Evolutionary conservation across 2,888 invertebrate genomes (phyloP), one percentile per base, ranked within the genome.

Genomic region (Quadroppia sp.): DNA sequence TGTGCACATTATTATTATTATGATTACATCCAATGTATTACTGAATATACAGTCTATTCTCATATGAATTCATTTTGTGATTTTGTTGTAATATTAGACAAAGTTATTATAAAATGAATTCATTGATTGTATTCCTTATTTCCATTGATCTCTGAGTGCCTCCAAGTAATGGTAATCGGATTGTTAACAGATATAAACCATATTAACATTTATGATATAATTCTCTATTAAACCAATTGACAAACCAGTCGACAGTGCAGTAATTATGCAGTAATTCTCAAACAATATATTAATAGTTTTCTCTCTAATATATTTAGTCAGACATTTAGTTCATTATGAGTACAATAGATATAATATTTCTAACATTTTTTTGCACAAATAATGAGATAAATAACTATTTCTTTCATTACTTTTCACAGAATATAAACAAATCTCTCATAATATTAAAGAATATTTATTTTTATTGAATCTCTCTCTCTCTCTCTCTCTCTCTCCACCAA

Each of bases 81-180:
- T n/a, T n/a, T n/a, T n/a, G n/a, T n/a, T n/a, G n/a, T n/a, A n/a
- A n/a, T n/a, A n/a, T n/a, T n/a, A n/a, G n/a, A n/a, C n/a, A n/a
- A n/a, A n/a, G n/a, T n/a, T n/a, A 53, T 13, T 53, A 23, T 25
- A 53, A 11, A 53, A 53, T 25, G 25, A 53, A 53, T 53, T 53
- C 45, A 23, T 4, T 23, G 13, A 53, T 25, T 4, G 6, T 25
- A 53, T 53, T 53, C n/a, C n/a, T n/a, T n/a, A n/a, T n/a, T n/a
- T n/a, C n/a, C n/a, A 20, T 32, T 64, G 20, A 64, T 40, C 61
- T 36, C 20, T 64, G 69, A 69, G 69, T 69, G 69, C 69, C 69
- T 69, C 61, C 40, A 25, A 28, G 42, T 69, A 69, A 23, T 36
- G 69, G 69, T 69, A 69, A 69, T 45, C 69, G 45, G 69, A 69